These are phyloP conservation scores for Mellivora capensis DNA, from an alignment of 2,113 vertebrate species.

Conservation along the genomic window DNA sequence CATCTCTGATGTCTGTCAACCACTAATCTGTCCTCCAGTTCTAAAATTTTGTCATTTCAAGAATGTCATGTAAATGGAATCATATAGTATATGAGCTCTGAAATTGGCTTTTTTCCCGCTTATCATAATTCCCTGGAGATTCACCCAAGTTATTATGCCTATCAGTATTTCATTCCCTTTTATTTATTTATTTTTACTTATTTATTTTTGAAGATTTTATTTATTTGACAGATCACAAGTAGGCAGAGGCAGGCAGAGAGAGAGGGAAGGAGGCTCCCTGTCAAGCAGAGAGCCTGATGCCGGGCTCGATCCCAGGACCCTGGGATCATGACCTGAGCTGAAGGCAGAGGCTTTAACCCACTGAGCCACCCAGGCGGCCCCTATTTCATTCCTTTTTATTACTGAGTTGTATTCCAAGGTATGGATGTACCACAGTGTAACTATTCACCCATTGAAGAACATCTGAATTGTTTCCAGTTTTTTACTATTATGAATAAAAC, in stretches of 20 bases:
- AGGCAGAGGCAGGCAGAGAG: too few relatives aligned
- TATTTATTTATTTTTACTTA: neutral
- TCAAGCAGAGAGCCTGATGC: too few relatives aligned
- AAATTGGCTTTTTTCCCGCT: neutral
- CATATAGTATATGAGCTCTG: neutral
- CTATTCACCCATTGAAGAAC: neutral
- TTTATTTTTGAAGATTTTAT: too few relatives aligned
- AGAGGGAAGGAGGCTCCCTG: too few relatives aligned
- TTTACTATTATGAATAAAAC: neutral
- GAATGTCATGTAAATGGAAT: neutral
- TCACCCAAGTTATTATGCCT: neutral
- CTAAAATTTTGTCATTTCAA: slow-evolving; percentile 16
- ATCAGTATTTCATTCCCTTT: neutral
- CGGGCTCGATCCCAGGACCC: too few relatives aligned
- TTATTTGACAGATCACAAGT: too few relatives aligned
- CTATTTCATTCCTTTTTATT: neutral
- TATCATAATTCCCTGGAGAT: neutral
- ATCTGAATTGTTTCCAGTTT: neutral
- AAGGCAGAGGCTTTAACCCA: too few relatives aligned
- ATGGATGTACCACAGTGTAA: neutral
- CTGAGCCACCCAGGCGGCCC: too few relatives aligned
- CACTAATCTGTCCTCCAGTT: neutral
- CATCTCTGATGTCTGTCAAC: neutral
- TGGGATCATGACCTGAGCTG: too few relatives aligned
- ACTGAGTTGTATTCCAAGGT: neutral